These are phyloP conservation scores for Narcine bancroftii DNA, from an alignment of 2,113 vertebrate genomes.

Conservation along the genomic window DNA sequence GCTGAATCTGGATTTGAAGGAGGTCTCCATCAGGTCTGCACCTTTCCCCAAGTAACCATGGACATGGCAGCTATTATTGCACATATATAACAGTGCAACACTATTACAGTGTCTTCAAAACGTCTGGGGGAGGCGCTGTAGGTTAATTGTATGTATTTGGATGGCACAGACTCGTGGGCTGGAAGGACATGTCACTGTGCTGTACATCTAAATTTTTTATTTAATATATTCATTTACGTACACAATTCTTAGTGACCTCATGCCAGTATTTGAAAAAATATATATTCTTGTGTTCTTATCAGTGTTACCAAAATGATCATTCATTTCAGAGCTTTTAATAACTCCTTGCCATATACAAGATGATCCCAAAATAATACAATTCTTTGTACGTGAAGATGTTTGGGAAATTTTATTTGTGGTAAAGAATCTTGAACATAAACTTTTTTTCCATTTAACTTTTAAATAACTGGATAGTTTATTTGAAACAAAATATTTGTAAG, in stretches of 20 bases:
- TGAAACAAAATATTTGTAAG: not conserved
- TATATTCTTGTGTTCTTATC: not conserved
- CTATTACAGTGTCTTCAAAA: too few relatives aligned
- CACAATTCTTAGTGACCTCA: not conserved
- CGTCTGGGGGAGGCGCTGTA: too few relatives aligned
- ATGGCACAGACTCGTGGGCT: too few relatives aligned
- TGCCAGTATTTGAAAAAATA: not conserved
- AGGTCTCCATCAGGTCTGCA: not conserved
- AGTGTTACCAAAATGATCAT: not conserved
- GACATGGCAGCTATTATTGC: too few relatives aligned
- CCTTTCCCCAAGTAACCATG: not conserved
- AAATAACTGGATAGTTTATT: not conserved
- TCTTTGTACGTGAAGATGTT: not conserved
- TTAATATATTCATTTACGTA: too few relatives aligned
- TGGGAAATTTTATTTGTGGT: not conserved
- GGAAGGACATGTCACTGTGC: too few relatives aligned
- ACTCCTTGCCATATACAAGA: too few relatives aligned
- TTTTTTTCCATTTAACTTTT: not conserved
- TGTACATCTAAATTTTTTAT: too few relatives aligned
- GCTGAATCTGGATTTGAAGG: not conserved
- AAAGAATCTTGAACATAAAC: not conserved
- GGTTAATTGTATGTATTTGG: too few relatives aligned
- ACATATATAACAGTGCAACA: too few relatives aligned
- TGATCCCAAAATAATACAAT: not conserved
- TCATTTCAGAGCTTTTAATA: not conserved